Evolutionary conservation across 1,140 invertebrate genomes (phyloP), one percentile per base, ranked within the genome.

Genomic region (Drosophila mauritiana): DNA sequence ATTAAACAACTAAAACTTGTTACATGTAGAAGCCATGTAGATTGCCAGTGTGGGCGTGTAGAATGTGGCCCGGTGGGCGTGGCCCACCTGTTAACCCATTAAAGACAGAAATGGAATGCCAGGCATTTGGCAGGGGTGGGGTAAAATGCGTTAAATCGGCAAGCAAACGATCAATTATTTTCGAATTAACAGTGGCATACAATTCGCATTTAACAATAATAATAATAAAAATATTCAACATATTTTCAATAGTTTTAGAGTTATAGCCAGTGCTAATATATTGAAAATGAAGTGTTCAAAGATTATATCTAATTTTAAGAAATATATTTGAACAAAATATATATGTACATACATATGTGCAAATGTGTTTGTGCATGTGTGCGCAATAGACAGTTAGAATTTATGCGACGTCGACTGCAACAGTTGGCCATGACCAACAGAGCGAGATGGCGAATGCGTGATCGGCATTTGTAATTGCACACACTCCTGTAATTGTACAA

Each of bases 31-130:
- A 55, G 17, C 2, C 36, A 12, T 63, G 62, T 48, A 65, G 20
- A 57, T 46, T n/a, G 10, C 20, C 8, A 27, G 27, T 11, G 31
- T 58, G 48, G 48, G 61, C 34, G 59, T 48, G 67, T 70, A 69
- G 54, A 70, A 43, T 45, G 8, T 22, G 13, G n/a, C 17, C 17
- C 15, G 37, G 54, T 73, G 53, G 74, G 69, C 80, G 69, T 69
- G 62, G 57, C n/a, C 4, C 13, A 42, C 20, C 51, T 61, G 56
- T 79, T 80, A 78, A 46, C 53, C 58, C 40, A 80, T 75, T 80
- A 80, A 76, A 34, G 59, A 76, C 55, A 43, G 40, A 72, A 80
- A 78, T 73, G 59, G 54, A 63, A 82, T 70, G 58, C 20, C 40
- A 56, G 62, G 56, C 52, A 78, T 62, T 82, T 78, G 25, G 46